phyloP scores from a whole-genome alignment of 2,113 vertebrate species.

The Trichomycterus rosablanca region DNA sequence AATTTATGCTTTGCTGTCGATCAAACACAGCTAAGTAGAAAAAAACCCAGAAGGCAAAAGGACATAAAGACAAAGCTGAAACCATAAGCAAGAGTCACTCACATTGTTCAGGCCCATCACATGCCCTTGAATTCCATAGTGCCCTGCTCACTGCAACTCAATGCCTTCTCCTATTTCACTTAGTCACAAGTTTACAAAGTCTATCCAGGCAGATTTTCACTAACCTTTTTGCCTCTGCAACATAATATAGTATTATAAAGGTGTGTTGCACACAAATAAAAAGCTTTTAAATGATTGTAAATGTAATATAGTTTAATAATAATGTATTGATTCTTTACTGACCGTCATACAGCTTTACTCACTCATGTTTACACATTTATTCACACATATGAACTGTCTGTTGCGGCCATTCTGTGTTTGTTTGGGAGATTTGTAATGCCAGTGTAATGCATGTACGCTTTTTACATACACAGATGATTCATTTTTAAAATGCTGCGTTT shows the following conservation, averaged over 20 bases:
- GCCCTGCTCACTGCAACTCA: slow-evolving; percentile 8
- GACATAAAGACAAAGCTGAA: not conserved
- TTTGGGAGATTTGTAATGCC: too few species aligned
- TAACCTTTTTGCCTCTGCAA: slow-evolving; percentile 22
- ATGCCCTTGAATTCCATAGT: slow-evolving; percentile 9
- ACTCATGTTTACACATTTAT: too few species aligned
- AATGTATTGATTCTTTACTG: too few species aligned
- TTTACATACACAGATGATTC: too few species aligned
- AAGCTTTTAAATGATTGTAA: too few species aligned
- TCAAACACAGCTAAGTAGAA: not conserved
- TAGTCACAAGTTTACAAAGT: slow-evolving; percentile 26
- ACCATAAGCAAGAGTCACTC: not conserved
- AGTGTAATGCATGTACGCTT: too few species aligned
- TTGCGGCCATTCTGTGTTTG: too few species aligned
- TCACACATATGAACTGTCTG: too few species aligned
- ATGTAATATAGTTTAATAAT: too few species aligned
- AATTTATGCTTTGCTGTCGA: too few species aligned
- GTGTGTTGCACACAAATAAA: not conserved
- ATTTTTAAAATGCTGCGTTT: too few species aligned
- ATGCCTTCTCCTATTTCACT: slow-evolving; percentile 33
- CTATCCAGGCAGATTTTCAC: slow-evolving; percentile 16
- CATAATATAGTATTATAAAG: not conserved
- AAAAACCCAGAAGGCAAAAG: not conserved
- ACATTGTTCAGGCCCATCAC: slow-evolving; percentile 4
- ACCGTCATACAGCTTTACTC: too few species aligned